phyloP scores from a whole-genome alignment of 2,113 vertebrate species.

The Aphyosemion australe region DNA sequence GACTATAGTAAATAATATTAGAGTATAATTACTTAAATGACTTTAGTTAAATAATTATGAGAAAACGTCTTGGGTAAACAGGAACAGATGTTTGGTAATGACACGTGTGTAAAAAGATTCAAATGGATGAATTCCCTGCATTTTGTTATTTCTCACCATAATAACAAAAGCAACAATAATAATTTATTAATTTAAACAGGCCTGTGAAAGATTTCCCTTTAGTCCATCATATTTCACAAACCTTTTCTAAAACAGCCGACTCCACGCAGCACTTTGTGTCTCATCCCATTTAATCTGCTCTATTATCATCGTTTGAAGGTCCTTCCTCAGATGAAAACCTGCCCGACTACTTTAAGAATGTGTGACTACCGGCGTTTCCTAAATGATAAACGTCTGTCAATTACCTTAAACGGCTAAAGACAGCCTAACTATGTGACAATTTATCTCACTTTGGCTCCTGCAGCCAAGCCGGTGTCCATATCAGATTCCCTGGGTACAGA shows the following conservation, averaged over 20 bases:
- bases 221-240: not conserved
- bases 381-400: conserved; percentile 61
- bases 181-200: too few relatives aligned
- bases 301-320: conserved; percentile 17
- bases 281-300: conserved; percentile 2
- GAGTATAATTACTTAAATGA: too few relatives aligned
- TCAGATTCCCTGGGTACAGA: conserved; percentile 61
- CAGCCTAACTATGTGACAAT: conserved; percentile 65
- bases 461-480: conserved; percentile 67
- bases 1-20: too few relatives aligned
- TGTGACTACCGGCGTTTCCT: conserved; percentile 46
- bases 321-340: conserved; percentile 43
- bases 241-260: not conserved
- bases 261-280: not conserved
- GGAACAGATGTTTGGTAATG: too few relatives aligned
- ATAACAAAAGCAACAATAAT: too few relatives aligned
- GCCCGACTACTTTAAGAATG: conserved; percentile 31
- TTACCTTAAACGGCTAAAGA: conserved; percentile 62
- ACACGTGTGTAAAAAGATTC: too few relatives aligned
- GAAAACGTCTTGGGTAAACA: too few relatives aligned
- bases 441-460: conserved; percentile 74
- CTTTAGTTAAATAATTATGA: too few relatives aligned
- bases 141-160: too few relatives aligned
- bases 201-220: not conserved
- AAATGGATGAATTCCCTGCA: too few relatives aligned